phyloP scores from a whole-genome alignment of 2,888 invertebrate genomes.

The Apocheima hispidaria region DNA sequence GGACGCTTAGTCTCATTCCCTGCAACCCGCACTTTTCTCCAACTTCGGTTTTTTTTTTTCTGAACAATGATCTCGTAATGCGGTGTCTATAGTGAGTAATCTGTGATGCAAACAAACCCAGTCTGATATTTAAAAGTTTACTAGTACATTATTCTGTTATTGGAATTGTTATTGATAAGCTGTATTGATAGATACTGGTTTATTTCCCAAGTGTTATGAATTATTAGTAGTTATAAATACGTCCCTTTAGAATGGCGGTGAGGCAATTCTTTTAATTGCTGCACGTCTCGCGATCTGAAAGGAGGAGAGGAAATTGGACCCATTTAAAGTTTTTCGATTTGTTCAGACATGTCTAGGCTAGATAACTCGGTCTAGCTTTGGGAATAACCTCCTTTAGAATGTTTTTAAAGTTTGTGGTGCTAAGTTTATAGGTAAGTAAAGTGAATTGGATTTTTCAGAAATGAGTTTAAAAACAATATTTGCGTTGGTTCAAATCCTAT shows the following conservation, averaged over 20 bases:
- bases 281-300: conserved; percentile 63
- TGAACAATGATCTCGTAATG: no score
- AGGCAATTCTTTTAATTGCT: conserved; percentile 80
- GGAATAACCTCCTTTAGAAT: conserved; percentile 27
- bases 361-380: conserved; percentile 45
- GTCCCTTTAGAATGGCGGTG: conserved; percentile 47
- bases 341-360: conserved; percentile 62
- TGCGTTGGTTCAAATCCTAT: no score
- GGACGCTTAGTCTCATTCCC: no score
- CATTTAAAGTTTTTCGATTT: conserved; percentile 84
- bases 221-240: neutral
- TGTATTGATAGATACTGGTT: no score
- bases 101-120: no score
- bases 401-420: conserved; percentile 21
- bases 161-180: no score
- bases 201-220: no score
- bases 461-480: neutral
- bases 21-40: no score
- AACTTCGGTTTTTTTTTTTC: no score
- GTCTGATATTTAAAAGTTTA: no score
- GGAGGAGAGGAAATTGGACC: conserved; percentile 64
- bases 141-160: no score
- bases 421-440: conserved; percentile 3
- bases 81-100: no score
- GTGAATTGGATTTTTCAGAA: conserved; percentile 14